Conservation (phyloP, 2,113 vertebrate genomes). For the Podocnemis expansa region DNA sequence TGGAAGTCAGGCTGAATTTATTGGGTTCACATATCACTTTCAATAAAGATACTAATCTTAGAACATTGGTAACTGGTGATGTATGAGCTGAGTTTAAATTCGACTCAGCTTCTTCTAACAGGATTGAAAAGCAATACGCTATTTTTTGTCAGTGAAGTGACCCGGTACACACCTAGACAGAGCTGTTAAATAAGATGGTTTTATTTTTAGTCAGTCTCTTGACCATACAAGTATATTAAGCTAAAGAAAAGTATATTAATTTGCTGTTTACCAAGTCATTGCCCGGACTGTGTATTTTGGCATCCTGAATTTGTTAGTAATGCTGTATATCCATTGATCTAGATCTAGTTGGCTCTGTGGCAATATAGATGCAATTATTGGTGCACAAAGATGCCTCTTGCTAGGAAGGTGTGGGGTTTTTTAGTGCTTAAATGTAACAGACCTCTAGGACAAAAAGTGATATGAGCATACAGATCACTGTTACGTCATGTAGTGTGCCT, state of each 20-base stretch:
- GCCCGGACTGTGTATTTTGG: neutral
- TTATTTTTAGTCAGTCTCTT: neutral
- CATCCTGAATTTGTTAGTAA: neutral
- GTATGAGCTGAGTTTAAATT: neutral
- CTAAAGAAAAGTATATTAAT: neutral
- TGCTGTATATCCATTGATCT: neutral
- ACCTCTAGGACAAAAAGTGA: neutral
- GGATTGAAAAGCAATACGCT: neutral
- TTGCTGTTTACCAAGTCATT: neutral
- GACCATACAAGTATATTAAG: neutral
- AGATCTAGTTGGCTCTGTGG: neutral
- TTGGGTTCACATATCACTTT: neutral
- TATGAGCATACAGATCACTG: neutral
- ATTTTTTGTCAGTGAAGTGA: no score
- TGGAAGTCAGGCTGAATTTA: neutral
- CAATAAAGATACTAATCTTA: neutral
- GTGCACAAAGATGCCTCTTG: neutral
- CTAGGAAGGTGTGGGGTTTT: neutral
- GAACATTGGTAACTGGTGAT: neutral
- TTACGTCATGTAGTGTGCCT: neutral
- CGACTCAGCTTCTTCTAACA: neutral
- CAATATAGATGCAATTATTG: neutral
- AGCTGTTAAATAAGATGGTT: neutral
- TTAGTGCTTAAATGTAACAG: fast-evolving
- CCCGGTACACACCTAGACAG: neutral